These are phyloP conservation scores for Macrophya annulata DNA, from an alignment of 2,888 invertebrate species.

Conservation along the genomic window DNA sequence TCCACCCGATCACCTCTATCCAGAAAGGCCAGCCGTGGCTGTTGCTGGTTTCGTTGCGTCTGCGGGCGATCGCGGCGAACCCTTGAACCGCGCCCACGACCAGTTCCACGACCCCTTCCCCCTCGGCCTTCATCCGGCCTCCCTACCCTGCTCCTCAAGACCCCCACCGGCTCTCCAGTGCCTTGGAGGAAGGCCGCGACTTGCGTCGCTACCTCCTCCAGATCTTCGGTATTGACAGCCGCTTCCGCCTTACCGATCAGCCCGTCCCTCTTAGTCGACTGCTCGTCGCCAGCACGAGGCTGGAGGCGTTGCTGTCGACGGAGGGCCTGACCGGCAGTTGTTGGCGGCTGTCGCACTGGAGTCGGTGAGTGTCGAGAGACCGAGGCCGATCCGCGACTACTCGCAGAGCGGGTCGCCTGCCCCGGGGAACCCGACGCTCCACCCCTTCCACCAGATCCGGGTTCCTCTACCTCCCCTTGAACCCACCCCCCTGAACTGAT, in stretches of 20 bases:
- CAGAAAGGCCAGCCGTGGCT: not conserved
- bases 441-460: not conserved
- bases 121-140: not conserved
- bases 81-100: not conserved
- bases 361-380: not conserved
- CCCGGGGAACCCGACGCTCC: not conserved
- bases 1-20: not conserved
- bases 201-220: not conserved
- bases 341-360: not conserved
- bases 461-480: not conserved
- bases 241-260: slow-evolving; percentile 29
- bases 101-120: not conserved
- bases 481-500: not conserved
- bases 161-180: not conserved
- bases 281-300: not conserved
- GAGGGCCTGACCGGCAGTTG: not conserved
- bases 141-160: not conserved
- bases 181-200: slow-evolving; percentile 3
- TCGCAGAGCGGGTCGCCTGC: not conserved
- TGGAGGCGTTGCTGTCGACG: not conserved
- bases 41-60: not conserved
- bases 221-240: not conserved
- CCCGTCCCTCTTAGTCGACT: not conserved
- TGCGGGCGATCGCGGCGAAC: not conserved
- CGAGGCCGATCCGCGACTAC: not conserved